phyloP scores from a whole-genome alignment of 2,888 invertebrate species.

The Tachina lurida region DNA sequence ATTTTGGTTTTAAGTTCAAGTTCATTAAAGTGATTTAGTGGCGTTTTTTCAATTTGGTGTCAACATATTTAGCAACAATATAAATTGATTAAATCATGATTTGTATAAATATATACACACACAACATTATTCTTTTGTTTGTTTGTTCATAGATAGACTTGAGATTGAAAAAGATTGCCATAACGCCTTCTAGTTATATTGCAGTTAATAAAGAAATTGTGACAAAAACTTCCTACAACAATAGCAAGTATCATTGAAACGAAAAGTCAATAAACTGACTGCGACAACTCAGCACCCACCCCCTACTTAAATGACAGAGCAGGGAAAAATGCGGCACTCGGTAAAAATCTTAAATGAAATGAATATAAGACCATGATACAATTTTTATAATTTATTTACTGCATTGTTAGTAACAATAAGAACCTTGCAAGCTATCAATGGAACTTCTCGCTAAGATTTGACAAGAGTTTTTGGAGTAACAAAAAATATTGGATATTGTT shows the following conservation, averaged over 20 bases:
- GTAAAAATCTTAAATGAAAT: neutral
- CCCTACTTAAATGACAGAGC: neutral
- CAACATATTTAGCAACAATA: constrained; percentile 27
- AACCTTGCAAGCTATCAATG: neutral
- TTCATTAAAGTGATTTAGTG: constrained; percentile 45
- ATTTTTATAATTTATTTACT: neutral
- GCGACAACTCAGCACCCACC: constrained; percentile 27
- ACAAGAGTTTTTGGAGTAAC: too few species aligned
- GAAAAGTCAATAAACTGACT: constrained; percentile 65
- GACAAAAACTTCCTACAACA: constrained; percentile 63
- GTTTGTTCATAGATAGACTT: constrained; percentile 1
- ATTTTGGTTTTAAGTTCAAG: constrained; percentile 44
- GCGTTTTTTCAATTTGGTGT: constrained; percentile 10
- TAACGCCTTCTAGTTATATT: constrained; percentile 35
- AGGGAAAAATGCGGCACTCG: neutral
- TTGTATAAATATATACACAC: neutral
- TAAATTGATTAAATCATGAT: constrained; percentile 40
- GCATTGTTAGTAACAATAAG: neutral
- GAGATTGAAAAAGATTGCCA: constrained; percentile 12
- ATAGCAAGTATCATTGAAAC: constrained; percentile 31
- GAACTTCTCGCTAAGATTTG: too few species aligned
- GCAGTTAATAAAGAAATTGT: constrained; percentile 34
- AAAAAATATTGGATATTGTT: too few species aligned
- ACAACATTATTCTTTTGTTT: neutral
- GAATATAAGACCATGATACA: neutral